Evolutionary conservation across 2,888 invertebrate species (phyloP), one percentile per base, ranked within the genome.

Genomic region (Mythimna ferrago): DNA sequence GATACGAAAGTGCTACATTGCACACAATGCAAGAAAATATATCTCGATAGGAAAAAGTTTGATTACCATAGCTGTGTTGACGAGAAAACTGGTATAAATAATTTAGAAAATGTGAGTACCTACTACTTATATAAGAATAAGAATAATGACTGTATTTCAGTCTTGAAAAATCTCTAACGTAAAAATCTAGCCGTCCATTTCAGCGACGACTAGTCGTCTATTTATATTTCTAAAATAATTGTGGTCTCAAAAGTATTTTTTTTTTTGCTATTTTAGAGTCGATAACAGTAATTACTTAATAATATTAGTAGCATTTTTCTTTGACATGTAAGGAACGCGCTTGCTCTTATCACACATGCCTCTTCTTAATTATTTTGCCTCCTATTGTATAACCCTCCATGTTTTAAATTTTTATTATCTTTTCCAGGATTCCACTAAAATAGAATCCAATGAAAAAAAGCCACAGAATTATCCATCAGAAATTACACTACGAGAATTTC

Each of bases 21-120:
- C 84, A 73, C 89, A 54, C 58, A 90, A n/a, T 95, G 95, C 84
- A 94, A 94, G 80, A 94, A 93, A 85, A 93, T 92, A 87, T 95
- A 90, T 86, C 69, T 94, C n/a, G 92, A 92, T 57, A 92, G 86
- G 73, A 89, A 87, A 44, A 86, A 89, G 63, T 94, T 93, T 78
- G 91, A 92, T 56, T 69, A 83, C 19, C 95, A 95, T 81, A 73
- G 66, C 6, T 95, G 95, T 84, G 71, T 76, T 66, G 87, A 86
- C 79, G 82, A 76, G 7, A 81, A 73, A 70, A 58, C 65, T 51
- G 53, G 66, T 64, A n/a, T 67, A 32, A 77, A 61, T 66, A 67
- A 71, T 65, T 16, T 57, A 21, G 83, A 81, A 60, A 82, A 80
- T 74, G 87, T 87, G 74, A 66, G 87, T 84, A 71, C 11, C 4